A percentile compares a stretch with the other conserved stretches of the same genome.
Conservation (phyloP, 2,888 invertebrate species). For the Epiblema foenella region DNA sequence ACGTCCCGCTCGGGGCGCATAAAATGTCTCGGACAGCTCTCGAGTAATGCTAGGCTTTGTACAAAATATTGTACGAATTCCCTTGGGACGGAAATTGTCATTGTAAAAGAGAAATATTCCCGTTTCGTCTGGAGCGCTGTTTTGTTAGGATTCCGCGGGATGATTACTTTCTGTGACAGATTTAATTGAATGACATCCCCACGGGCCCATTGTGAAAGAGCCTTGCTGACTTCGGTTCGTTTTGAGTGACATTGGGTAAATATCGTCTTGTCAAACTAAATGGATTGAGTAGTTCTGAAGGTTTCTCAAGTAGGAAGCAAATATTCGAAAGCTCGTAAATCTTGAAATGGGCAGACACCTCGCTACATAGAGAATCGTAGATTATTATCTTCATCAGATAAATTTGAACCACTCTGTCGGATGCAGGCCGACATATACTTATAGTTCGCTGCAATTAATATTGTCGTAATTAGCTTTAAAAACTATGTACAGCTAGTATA, state of each 20-base stretch:
- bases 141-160: slow-evolving; percentile 28
- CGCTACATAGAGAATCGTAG: no score
- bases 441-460: no score
- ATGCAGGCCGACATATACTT: no score
- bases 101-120: slow-evolving; percentile 43
- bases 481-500: no score
- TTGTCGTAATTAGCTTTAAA: no score
- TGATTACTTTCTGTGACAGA: slow-evolving; percentile 28
- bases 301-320: no score
- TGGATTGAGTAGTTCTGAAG: neutral
- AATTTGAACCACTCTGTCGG: no score
- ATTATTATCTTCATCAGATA: no score
- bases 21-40: slow-evolving; percentile 44
- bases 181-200: slow-evolving; percentile 23
- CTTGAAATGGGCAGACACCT: no score
- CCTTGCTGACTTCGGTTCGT: neutral
- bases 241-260: neutral
- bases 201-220: neutral
- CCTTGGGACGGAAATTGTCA: slow-evolving; percentile 32
- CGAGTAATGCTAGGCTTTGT: slow-evolving; percentile 55
- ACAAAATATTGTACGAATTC: slow-evolving; percentile 50
- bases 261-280: neutral
- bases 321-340: no score
- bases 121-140: slow-evolving; percentile 29
- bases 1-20: slow-evolving; percentile 40